Percentiles rank a stretch among this genome's conserved stretches.
Conservation (phyloP, 2,113 vertebrate genomes). For the Eulemur rufifrons region DNA sequence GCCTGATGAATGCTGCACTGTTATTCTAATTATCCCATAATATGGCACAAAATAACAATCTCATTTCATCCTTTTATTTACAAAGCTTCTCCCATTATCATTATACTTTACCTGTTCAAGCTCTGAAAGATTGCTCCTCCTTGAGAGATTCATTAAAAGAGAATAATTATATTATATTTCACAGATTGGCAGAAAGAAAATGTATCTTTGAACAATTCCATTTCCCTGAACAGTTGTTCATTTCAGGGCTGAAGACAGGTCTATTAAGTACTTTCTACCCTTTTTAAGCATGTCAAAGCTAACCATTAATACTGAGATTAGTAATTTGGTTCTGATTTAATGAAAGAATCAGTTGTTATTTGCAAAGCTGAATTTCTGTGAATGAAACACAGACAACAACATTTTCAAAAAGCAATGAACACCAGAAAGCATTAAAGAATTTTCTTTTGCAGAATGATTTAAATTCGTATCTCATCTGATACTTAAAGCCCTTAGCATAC, state of each 20-base stretch:
- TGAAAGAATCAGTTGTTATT: slow-evolving; percentile 55
- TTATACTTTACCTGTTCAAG: slow-evolving; percentile 80
- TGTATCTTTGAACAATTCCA: slow-evolving; percentile 85
- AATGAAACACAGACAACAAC: slow-evolving; percentile 69
- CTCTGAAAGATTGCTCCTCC: slow-evolving; percentile 76
- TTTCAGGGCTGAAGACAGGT: slow-evolving; percentile 85
- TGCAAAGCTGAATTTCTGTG: slow-evolving; percentile 49
- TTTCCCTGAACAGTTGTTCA: slow-evolving; percentile 86
- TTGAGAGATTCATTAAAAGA: slow-evolving; percentile 83
- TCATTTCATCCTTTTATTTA: slow-evolving; percentile 84
- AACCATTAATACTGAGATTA: slow-evolving; percentile 74
- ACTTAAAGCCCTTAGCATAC: neutral
- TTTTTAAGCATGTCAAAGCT: slow-evolving; percentile 77
- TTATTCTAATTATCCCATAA: slow-evolving; percentile 75
- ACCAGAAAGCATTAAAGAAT: slow-evolving; percentile 72
- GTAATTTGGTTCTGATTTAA: slow-evolving; percentile 60
- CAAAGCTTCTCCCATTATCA: slow-evolving; percentile 79
- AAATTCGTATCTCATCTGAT: slow-evolving; percentile 68
- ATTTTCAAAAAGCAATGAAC: slow-evolving; percentile 68
- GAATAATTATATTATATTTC: slow-evolving; percentile 85
- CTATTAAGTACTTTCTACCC: slow-evolving; percentile 81
- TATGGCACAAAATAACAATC: slow-evolving; percentile 79
- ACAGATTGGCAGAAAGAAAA: slow-evolving; percentile 86
- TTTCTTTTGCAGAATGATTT: slow-evolving; percentile 73
- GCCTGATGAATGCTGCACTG: slow-evolving; percentile 48